Evolutionary conservation across 1,140 invertebrate genomes (phyloP).

Genomic region (Dreissena rostriformis): DNA sequence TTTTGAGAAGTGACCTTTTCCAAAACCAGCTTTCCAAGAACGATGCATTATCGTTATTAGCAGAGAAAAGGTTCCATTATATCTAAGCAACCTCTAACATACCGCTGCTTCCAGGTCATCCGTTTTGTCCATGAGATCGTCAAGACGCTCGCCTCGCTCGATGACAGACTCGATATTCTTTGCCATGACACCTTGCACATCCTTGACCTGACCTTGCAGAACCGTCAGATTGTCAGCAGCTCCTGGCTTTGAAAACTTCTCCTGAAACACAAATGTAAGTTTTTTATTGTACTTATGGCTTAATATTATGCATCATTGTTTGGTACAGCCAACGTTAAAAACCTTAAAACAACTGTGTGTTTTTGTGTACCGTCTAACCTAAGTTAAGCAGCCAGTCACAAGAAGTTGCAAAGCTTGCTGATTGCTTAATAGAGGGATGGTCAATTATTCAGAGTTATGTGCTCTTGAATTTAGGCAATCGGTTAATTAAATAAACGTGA

Average conservation of each 20-base stretch:
- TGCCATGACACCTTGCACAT: slow-evolving; percentile 81
- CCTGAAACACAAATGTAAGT: slow-evolving; percentile 61
- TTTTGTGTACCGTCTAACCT: not conserved
- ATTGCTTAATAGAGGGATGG: too few species aligned
- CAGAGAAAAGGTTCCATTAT: too few species aligned
- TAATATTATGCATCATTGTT: not conserved
- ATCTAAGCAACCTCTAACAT: slow-evolving; percentile 46
- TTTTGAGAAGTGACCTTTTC: too few species aligned
- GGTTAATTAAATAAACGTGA: too few species aligned
- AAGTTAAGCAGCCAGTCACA: not conserved
- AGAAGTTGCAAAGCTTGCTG: not conserved
- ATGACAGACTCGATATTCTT: slow-evolving; percentile 82
- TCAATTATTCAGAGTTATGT: too few species aligned
- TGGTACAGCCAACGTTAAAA: not conserved
- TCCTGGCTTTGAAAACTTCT: slow-evolving; percentile 73
- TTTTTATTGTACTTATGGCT: not conserved
- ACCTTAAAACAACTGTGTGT: not conserved
- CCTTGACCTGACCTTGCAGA: slow-evolving; percentile 79
- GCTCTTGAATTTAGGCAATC: too few species aligned
- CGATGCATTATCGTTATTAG: too few species aligned
- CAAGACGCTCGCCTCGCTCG: slow-evolving; percentile 80
- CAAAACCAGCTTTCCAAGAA: too few species aligned
- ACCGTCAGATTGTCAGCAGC: slow-evolving; percentile 64
- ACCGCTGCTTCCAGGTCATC: slow-evolving; percentile 80
- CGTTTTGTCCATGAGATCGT: slow-evolving; percentile 81